Evolutionary conservation across 2,113 vertebrate species (phyloP), one percentile per base, ranked within the genome.

Genomic region (Lethenteron camtschaticum): DNA sequence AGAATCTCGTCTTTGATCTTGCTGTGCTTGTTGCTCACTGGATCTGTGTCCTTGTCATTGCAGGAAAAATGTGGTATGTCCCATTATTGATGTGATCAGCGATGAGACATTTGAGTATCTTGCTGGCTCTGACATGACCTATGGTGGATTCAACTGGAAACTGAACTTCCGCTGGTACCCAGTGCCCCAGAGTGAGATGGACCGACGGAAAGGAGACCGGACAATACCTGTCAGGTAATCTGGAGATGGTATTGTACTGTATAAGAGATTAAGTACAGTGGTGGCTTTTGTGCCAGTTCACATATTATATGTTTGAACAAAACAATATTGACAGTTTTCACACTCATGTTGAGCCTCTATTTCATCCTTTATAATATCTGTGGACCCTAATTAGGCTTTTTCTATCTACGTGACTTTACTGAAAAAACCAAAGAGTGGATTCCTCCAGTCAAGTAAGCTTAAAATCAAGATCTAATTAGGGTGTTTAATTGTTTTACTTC

Each of bases 121-220:
- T 10, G 56, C 71, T 69, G 63, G 63, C 63, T 69, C 71, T 24
- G 60, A 63, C 13, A 69, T 71, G 16, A 68, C 68, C 57, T 68
- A 69, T 20, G 71, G 71, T 16, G 71, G 68, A 41, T 71, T 71
- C 68, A 71, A 71, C 58, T 71, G 71, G 71, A 68, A 68, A 11
- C 16, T 71, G 56, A 63, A 71, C 71, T 71, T 71, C 68, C 66
- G 68, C 16, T 71, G 71, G 71, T 63, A 71, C 58, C 71, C 71
- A n/a, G 71, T 71, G 56, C 71, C 68, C 18, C 60, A 14, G 14
- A 58, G 60, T 2, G 55, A 57, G 12, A 63, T 71, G 71, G 68
- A 58, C 24, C n/a, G 71, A 68, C 63, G 60, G 57, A 69, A 58
- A 13, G 68, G 71, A 71, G 71, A 71, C 71, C 58, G 71, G 57